A percentile compares a stretch with the other conserved stretches of the same genome.
Conservation (phyloP, 2,888 invertebrate species). For the Drosophila cracens region DNA sequence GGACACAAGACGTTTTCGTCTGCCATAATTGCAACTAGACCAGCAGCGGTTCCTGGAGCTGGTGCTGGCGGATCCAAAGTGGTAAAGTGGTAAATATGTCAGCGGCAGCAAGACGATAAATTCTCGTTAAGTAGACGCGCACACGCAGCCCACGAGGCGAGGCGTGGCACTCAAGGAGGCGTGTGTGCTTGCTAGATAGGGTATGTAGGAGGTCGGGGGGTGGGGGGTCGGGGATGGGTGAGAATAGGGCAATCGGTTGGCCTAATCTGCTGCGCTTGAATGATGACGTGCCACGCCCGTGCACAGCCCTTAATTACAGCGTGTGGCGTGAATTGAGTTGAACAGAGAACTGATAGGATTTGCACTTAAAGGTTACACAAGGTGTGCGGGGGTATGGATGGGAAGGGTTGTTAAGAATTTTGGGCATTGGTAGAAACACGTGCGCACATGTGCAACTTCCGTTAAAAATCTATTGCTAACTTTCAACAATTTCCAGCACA, state of each 20-base stretch:
- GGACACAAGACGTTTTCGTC: conserved; percentile 56
- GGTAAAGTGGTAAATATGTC: conserved; percentile 81
- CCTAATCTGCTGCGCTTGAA: conserved; percentile 79
- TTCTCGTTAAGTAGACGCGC: conserved; percentile 80
- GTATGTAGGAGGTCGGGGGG: neutral
- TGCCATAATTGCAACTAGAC: conserved; percentile 56
- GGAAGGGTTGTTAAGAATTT: conserved; percentile 12
- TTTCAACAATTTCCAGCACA: conserved; percentile 71
- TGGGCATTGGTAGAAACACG: conserved; percentile 66
- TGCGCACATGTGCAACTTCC: conserved; percentile 83
- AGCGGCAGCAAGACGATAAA: conserved; percentile 78
- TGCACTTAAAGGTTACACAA: conserved; percentile 1
- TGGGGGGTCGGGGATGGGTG: neutral
- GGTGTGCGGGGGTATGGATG: neutral
- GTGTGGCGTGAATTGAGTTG: conserved; percentile 52
- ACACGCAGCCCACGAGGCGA: conserved; percentile 62
- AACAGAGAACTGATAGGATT: conserved; percentile 6
- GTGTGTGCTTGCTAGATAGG: neutral
- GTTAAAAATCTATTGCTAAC: conserved; percentile 81
- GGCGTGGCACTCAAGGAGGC: conserved; percentile 1
- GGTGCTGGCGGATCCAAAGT: conserved; percentile 45
- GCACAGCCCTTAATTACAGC: conserved; percentile 71
- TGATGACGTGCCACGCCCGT: conserved; percentile 78
- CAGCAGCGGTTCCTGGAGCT: neutral
- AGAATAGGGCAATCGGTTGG: conserved; percentile 65